Percentiles rank a stretch among this genome's conserved stretches.
phyloP scores from a whole-genome alignment of 2,888 invertebrate genomes.

The Cactoblastis cactorum region DNA sequence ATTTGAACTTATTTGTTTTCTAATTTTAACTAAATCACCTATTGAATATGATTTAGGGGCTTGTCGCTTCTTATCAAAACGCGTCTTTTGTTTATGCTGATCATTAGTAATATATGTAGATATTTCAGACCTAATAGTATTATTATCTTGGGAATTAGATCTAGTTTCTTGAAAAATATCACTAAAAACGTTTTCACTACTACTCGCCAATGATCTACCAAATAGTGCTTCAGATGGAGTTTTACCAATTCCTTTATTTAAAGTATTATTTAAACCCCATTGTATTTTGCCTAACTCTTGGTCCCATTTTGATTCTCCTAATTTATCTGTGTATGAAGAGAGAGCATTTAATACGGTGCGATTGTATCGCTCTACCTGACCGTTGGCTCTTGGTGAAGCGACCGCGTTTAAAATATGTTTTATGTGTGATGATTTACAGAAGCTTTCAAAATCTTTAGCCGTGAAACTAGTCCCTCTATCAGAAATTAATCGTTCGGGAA shows the following conservation, averaged over 20 bases:
- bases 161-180: slow-evolving; percentile 13
- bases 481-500: slow-evolving; percentile 17
- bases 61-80: not conserved
- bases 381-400: slow-evolving; percentile 20
- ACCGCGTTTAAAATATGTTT: slow-evolving; percentile 22
- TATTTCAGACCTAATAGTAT: not conserved
- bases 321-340: slow-evolving; percentile 15
- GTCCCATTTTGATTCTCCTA: slow-evolving; percentile 21
- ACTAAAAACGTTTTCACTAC: slow-evolving; percentile 16
- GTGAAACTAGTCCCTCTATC: slow-evolving; percentile 20
- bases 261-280: slow-evolving; percentile 22
- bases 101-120: not conserved
- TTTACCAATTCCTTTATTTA: slow-evolving; percentile 17
- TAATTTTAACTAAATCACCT: slow-evolving; percentile 22
- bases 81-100: not conserved
- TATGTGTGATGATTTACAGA: not conserved
- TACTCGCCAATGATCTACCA: slow-evolving; percentile 13
- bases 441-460: slow-evolving; percentile 11
- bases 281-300: slow-evolving; percentile 16
- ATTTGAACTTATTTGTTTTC: too few relatives aligned
- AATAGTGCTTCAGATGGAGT: slow-evolving; percentile 18
- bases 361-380: slow-evolving; percentile 22
- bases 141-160: slow-evolving; percentile 5
- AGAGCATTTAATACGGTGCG: slow-evolving; percentile 16
- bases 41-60: not conserved